These are phyloP conservation scores for Muraenolepis orangiensis DNA, from an alignment of 2,797 vertebrate species.

Conservation along the genomic window DNA sequence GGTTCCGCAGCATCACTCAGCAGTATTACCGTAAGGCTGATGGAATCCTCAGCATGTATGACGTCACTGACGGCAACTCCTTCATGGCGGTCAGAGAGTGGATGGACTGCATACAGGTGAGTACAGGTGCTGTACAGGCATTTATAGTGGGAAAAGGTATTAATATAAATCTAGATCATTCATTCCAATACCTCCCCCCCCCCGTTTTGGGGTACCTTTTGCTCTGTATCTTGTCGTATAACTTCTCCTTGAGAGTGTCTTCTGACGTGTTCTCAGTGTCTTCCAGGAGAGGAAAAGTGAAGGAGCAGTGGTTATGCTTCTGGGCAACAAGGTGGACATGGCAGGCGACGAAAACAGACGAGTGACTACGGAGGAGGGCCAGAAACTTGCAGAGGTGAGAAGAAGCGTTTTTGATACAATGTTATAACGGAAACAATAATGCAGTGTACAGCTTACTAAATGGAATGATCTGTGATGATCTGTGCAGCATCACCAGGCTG, in stretches of 20 bases:
- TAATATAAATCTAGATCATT: neutral
- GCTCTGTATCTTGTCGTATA: neutral
- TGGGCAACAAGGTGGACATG: slow-evolving; percentile 76
- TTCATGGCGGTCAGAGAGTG: slow-evolving; percentile 74
- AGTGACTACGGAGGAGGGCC: slow-evolving; percentile 68
- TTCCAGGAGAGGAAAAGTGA: slow-evolving; percentile 74
- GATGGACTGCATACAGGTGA: slow-evolving; percentile 79
- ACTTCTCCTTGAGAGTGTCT: neutral
- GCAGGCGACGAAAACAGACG: slow-evolving; percentile 37
- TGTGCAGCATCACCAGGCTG: slow-evolving; percentile 76
- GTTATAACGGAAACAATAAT: neutral
- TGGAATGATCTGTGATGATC: neutral
- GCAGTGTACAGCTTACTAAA: neutral
- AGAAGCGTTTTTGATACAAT: neutral
- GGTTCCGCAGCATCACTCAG: slow-evolving; percentile 80
- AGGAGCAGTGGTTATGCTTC: slow-evolving; percentile 71
- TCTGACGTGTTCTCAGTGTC: neutral
- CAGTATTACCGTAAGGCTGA: slow-evolving; percentile 82
- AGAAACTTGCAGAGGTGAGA: slow-evolving; percentile 74
- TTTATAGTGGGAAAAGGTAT: neutral
- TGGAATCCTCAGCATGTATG: slow-evolving; percentile 80
- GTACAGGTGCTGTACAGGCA: slow-evolving; percentile 18
- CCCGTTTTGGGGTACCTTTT: neutral
- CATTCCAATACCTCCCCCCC: neutral
- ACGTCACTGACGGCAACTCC: slow-evolving; percentile 68